Base-by-base conservation (phyloP, 2,113 vertebrate species). In the Nesoenas mayeri region DNA sequence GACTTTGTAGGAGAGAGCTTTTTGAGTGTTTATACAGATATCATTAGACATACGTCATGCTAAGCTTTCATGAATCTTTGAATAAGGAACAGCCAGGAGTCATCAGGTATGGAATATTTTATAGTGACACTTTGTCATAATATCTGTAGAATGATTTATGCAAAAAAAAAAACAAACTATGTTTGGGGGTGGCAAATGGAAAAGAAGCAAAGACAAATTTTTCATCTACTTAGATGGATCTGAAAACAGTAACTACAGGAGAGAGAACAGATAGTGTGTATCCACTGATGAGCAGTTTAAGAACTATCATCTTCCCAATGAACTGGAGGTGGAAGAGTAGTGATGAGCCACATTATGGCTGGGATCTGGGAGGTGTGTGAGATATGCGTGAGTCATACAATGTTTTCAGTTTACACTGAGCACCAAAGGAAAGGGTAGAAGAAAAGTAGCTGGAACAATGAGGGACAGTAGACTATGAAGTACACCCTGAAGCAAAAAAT, bases 81-180 rank as follows among this genome's bases (percentile, higher is more conserved):
- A 98, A 98, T 97, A 98, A 95, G 93, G 94, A 96, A 93, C 74
- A 95, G 79, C 97, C 85, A 97, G 79, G 96, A 94, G 82, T 97
- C 92, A 97, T 94, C 34, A 94, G 42, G n/a, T 85, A 79, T 96
- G 87, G 98, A 97, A 97, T 97, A 96, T 97, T 97, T 95, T 97
- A 95, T 97, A 98, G 97, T 95, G 96, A 96, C 94, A 97, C 50
- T 81, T 87, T 98, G 97, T 97, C 96, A 95, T 91, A 97, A 97
- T 94, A 93, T 81, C 79, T 75, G 93, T 89, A 94, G 97, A 98
- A 95, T 96, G 98, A 98, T 98, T 98, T 98, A 93, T 96, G 77
- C 87, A 98, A 96, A 90, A 96, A 90, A 97, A 84, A n/a, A n/a
- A n/a, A n/a, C n/a, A 96, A 19, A 80, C 70, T 97, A 77, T 31